A percentile compares a stretch with the other conserved stretches of the same genome.
These are phyloP conservation scores for Operophtera brumata DNA, from an alignment of 2,888 invertebrate species.

Conservation along the genomic window DNA sequence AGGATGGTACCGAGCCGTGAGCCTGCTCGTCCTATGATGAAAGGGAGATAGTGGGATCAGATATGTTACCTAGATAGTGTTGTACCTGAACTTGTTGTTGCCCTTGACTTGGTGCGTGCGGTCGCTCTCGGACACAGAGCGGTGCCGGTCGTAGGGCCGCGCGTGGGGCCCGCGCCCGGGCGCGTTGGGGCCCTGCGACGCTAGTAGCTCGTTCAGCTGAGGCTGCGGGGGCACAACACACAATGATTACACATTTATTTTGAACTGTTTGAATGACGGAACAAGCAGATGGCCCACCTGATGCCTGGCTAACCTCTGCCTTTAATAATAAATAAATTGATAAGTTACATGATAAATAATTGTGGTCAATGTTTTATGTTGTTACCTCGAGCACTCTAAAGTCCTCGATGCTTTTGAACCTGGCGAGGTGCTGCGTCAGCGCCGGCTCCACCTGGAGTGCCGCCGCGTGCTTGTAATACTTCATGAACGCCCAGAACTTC, in stretches of 20 bases:
- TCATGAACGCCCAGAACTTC: conserved; percentile 99
- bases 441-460: conserved; percentile 88
- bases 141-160: conserved; percentile 64
- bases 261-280: too few relatives aligned
- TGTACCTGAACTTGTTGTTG: conserved; percentile 39
- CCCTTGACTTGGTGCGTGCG: conserved; percentile 30
- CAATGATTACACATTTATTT: not conserved
- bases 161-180: conserved; percentile 77
- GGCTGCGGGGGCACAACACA: conserved; percentile 57
- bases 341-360: too few relatives aligned
- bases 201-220: conserved; percentile 78
- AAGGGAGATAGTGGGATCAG: too few relatives aligned
- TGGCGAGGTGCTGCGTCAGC: conserved; percentile 85
- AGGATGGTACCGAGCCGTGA: too few relatives aligned
- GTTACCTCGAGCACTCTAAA: conserved; percentile 89
- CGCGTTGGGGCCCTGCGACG: conserved; percentile 59
- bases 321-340: too few relatives aligned
- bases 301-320: too few relatives aligned
- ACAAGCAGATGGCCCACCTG: too few relatives aligned
- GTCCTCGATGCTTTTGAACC: conserved; percentile 94
- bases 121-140: conserved; percentile 74
- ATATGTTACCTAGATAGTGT: too few relatives aligned
- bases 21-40: too few relatives aligned
- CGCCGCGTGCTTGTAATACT: conserved; percentile 93
- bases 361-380: not conserved